These are phyloP conservation scores for Trichogramma evanescens DNA, from an alignment of 2,888 invertebrate genomes.

Conservation along the genomic window DNA sequence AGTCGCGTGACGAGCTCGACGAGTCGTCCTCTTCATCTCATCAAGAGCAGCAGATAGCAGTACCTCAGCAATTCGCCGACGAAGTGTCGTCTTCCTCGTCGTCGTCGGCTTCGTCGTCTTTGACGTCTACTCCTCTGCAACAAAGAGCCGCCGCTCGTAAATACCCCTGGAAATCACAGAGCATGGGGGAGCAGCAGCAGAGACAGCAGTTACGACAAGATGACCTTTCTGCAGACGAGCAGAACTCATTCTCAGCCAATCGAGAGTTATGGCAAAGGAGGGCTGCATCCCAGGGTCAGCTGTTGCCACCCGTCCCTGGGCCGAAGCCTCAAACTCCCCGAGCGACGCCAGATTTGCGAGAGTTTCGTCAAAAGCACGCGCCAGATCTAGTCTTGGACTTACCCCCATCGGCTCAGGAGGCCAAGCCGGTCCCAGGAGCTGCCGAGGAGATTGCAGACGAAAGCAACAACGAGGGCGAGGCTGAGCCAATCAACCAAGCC, in stretches of 20 bases:
- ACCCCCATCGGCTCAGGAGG: constrained; percentile 52
- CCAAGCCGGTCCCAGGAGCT: constrained; percentile 36
- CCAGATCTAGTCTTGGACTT: constrained; percentile 80
- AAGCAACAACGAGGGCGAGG: background rate
- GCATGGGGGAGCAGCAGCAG: constrained; percentile 44
- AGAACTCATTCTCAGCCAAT: constrained; percentile 49
- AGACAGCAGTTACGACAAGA: constrained; percentile 15
- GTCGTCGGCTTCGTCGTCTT: no score
- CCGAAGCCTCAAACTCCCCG: constrained; percentile 46
- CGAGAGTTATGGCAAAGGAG: constrained; percentile 59
- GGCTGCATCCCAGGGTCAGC: constrained; percentile 52
- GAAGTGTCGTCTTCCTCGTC: constrained; percentile 15
- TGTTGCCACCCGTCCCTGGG: constrained; percentile 33
- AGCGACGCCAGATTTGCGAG: constrained; percentile 45
- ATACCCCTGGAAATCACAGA: constrained; percentile 49
- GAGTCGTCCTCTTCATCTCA: no score
- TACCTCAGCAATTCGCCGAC: constrained; percentile 1
- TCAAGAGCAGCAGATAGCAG: no score
- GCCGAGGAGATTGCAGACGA: constrained; percentile 25
- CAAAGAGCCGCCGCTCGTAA: constrained; percentile 27
- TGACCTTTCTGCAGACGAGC: constrained; percentile 24
- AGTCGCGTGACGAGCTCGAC: no score
- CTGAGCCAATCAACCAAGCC: constrained; percentile 31
- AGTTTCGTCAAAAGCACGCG: constrained; percentile 55
- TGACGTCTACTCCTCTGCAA: background rate